A percentile compares a stretch with the other conserved stretches of the same genome.
Evolutionary conservation across 1,140 invertebrate genomes (phyloP).

Genomic region (Archivesica marissinica): DNA sequence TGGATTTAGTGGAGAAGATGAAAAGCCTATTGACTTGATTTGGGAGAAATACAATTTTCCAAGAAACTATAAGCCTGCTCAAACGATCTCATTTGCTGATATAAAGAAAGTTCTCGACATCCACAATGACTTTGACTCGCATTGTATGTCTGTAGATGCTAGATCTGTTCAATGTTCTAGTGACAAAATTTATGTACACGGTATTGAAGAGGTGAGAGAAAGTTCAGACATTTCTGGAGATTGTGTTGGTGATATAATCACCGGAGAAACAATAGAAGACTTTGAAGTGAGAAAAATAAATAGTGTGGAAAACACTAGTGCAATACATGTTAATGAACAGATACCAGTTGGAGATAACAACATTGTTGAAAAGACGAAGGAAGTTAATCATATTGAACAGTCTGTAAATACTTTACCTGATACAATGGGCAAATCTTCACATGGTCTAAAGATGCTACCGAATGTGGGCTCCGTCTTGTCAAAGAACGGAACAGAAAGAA

Average conservation of each 20-base stretch:
- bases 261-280: constrained; percentile 7
- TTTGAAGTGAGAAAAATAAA: constrained; percentile 8
- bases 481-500: neutral
- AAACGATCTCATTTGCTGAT: constrained; percentile 46
- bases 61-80: constrained; percentile 17
- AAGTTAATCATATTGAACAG: neutral
- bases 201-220: neutral
- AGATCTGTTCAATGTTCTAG: neutral
- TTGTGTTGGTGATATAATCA: neutral
- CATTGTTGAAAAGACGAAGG: neutral
- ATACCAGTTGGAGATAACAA: too few relatives aligned
- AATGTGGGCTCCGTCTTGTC: constrained; percentile 22
- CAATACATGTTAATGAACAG: too few relatives aligned
- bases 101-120: constrained; percentile 44
- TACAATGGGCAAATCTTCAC: constrained; percentile 37
- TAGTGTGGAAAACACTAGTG: neutral
- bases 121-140: constrained; percentile 35
- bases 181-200: neutral
- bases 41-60: constrained; percentile 58
- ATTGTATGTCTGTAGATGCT: constrained; percentile 35
- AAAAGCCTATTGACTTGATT: neutral
- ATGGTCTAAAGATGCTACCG: constrained; percentile 28
- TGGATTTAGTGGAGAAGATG: constrained; percentile 24
- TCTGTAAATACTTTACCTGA: neutral
- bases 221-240: neutral